Conservation (phyloP, 2,888 invertebrate genomes). For the Xanthorhoe spadicearia region DNA sequence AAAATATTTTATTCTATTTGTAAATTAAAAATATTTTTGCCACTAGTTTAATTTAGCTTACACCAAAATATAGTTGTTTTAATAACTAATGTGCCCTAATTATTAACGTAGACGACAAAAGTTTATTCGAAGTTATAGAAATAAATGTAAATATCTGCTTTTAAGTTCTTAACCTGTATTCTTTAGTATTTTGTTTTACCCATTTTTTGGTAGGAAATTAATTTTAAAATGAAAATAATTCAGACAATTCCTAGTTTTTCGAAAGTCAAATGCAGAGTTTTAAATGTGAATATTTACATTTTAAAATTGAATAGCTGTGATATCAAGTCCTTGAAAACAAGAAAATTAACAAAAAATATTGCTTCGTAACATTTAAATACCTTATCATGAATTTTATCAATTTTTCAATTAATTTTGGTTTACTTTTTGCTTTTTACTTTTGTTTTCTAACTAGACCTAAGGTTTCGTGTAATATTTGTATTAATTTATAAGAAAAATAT, state of each 20-base stretch:
- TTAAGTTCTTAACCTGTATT: neutral
- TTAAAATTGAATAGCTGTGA: conserved; percentile 78
- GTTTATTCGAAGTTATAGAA: conserved; percentile 44
- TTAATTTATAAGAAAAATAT: conserved; percentile 57
- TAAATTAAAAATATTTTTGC: conserved; percentile 64
- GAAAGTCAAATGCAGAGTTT: conserved; percentile 46
- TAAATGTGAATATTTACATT: conserved; percentile 24
- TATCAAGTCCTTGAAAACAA: conserved; percentile 67
- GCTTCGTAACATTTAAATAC: conserved; percentile 45
- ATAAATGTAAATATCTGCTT: conserved; percentile 49
- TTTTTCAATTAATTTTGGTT: conserved; percentile 17
- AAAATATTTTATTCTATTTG: conserved; percentile 45
- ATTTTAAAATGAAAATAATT: conserved; percentile 30
- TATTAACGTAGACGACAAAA: conserved; percentile 51
- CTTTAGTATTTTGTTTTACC: neutral
- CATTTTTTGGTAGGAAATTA: conserved; percentile 52
- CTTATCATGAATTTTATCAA: conserved; percentile 1
- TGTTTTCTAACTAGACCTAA: conserved; percentile 76
- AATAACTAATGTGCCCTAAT: conserved; percentile 57
- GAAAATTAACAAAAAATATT: conserved; percentile 53
- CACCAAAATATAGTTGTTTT: conserved; percentile 78
- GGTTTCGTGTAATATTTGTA: conserved; percentile 60
- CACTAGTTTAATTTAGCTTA: conserved; percentile 81
- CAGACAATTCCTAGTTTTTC: neutral
- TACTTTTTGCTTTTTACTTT: conserved; percentile 10